Base-by-base conservation (phyloP, 2,888 invertebrate species). In the Poecilobothrus nobilitatus region DNA sequence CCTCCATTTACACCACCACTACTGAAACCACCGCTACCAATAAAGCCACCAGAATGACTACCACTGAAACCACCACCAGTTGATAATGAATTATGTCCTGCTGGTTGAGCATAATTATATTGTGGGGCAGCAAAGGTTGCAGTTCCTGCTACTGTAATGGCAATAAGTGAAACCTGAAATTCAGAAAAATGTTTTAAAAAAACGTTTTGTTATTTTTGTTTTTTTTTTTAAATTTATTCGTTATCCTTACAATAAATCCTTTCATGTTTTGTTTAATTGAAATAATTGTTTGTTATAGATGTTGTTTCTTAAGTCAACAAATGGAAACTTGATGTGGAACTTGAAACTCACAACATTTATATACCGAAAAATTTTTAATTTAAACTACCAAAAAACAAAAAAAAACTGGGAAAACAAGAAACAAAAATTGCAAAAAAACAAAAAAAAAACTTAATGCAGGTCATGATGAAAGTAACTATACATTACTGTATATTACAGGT, bases 221-320 rank as follows among this genome's bases (percentile, higher is more conserved):
- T 20, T 62, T 1, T 61, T 61, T 61, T 8, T 34, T 5, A 7
- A 8, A 7, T 8, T 34, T 37, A 10, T 33, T 12, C 1, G n/a
- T 62, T 18, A 62, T 62, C n/a, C 63, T 21, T 65, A 65, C 65
- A 65, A 37, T 65, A 65, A 65, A 65, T 65, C 65, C 65, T 65
- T 10, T 65, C 65, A 65, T 65, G 34, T 65, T 18, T 8, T 65
- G 65, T 37, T 65, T 33, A 22, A 20, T 63, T 63, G 9, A n/a
- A n/a, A 18, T 12, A 27, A 64, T 33, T 27, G n/a, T n/a, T 64
- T 7, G 62, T 12, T 9, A 18, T 41, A 18, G 53, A 53, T 53
- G 53, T 53, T 53, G 53, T 53, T 53, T 53, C 53, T 18, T 18
- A 53, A 53, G 18, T 53, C 18, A 53, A 53, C 53, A 53, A 53